phyloP scores from a whole-genome alignment of 1,140 invertebrate species.

The Adoxophyes honmai region DNA sequence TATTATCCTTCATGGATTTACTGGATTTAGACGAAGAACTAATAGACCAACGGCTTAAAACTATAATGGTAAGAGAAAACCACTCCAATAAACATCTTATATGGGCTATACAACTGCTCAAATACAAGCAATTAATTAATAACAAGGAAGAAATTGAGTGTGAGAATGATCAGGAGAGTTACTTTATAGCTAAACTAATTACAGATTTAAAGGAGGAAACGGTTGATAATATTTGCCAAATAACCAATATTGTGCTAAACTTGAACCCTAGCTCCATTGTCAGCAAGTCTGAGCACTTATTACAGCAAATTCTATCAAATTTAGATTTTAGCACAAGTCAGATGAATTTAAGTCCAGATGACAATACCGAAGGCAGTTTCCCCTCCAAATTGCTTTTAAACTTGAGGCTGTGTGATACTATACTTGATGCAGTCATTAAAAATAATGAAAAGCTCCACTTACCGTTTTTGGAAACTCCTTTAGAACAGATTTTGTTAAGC shows the following conservation, averaged over 20 bases:
- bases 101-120: conserved; percentile 42
- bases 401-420: conserved; percentile 47
- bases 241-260: conserved; percentile 42
- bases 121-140: conserved; percentile 63
- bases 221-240: conserved; percentile 43
- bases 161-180: conserved; percentile 49
- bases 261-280: conserved; percentile 41
- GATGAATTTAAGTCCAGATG: not conserved
- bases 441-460: conserved; percentile 34
- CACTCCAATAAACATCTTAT: conserved; percentile 42
- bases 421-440: conserved; percentile 46
- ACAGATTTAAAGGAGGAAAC: conserved; percentile 35
- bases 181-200: conserved; percentile 49
- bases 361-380: not conserved
- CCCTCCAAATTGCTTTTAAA: conserved; percentile 20
- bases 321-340: conserved; percentile 28
- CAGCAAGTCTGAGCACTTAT: conserved; percentile 57
- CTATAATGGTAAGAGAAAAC: conserved; percentile 40
- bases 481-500: conserved; percentile 42
- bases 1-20: conserved; percentile 59
- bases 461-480: conserved; percentile 45
- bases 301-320: conserved; percentile 54
- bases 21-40: conserved; percentile 62
- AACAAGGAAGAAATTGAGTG: conserved; percentile 49
- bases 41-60: conserved; percentile 41